Conservation (phyloP, 2,113 vertebrate genomes). For the Chaenogobius annularis region DNA sequence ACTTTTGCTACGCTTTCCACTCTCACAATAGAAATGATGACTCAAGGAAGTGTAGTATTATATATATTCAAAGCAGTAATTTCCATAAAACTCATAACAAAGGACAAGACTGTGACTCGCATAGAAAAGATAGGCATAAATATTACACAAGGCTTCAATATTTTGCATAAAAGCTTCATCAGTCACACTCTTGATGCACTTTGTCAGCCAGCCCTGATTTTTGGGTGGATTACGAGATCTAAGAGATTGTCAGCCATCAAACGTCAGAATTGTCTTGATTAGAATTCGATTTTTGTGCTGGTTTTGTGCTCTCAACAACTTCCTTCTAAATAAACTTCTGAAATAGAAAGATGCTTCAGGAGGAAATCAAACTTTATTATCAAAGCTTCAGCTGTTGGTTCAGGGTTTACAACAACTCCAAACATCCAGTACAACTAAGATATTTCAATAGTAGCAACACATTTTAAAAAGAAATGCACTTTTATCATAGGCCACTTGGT, state of each 20-base stretch:
- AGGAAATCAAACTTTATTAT: slow-evolving; percentile 48
- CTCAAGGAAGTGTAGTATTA: not conserved
- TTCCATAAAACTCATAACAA: slow-evolving; percentile 1
- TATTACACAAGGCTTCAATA: slow-evolving; percentile 16
- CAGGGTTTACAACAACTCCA: slow-evolving; percentile 8
- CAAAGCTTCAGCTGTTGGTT: slow-evolving; percentile 47
- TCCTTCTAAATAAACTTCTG: slow-evolving; percentile 35
- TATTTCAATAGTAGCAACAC: not conserved
- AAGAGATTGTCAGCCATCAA: slow-evolving; percentile 43
- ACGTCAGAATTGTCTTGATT: slow-evolving; percentile 46
- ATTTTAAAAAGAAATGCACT: not conserved
- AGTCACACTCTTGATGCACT: slow-evolving; percentile 28
- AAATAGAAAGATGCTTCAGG: slow-evolving; percentile 28
- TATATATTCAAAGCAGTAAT: not conserved
- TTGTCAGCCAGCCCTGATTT: slow-evolving; percentile 28
- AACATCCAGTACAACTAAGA: not conserved
- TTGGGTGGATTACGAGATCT: slow-evolving; percentile 33
- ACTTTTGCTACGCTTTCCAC: not conserved
- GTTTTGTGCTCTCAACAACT: slow-evolving; percentile 26
- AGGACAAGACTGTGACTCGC: slow-evolving; percentile 11
- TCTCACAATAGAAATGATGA: slow-evolving; percentile 6
- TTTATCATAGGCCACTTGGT: not conserved
- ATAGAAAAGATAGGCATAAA: slow-evolving; percentile 13
- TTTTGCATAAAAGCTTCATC: slow-evolving; percentile 20
- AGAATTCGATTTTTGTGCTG: slow-evolving; percentile 29